Evolutionary conservation across 1,140 invertebrate species (phyloP).

Genomic region (Archegozetes longisetosus): DNA sequence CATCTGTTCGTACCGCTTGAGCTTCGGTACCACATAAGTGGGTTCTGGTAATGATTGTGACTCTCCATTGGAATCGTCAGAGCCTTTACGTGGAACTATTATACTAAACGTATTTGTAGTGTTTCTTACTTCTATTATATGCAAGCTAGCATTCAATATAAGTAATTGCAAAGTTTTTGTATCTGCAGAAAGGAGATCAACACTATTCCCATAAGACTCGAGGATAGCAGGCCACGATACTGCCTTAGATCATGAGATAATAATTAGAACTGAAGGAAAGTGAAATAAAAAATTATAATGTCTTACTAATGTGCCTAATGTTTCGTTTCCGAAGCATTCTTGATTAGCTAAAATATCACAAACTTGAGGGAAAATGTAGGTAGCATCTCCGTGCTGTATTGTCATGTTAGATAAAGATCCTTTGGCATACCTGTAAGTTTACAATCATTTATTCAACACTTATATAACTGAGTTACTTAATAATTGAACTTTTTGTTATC

Average conservation of each 20-base stretch:
- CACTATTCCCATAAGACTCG: conserved; percentile 24
- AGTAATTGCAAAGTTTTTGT: conserved; percentile 24
- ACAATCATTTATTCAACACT: neutral
- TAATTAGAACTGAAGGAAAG: neutral
- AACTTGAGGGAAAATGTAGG: conserved; percentile 23
- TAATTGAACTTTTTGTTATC: neutral
- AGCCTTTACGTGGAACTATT: conserved; percentile 21
- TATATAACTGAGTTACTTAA: neutral
- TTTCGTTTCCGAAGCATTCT: conserved; percentile 23
- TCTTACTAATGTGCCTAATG: conserved; percentile 22
- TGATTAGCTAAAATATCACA: conserved; percentile 22
- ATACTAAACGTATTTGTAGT: conserved; percentile 22
- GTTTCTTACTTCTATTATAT: conserved; percentile 21
- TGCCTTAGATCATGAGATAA: conserved; percentile 16
- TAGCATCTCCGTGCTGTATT: conserved; percentile 24
- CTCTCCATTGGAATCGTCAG: neutral
- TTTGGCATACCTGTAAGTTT: conserved; percentile 7
- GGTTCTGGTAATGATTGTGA: conserved; percentile 21
- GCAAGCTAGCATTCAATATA: conserved; percentile 21
- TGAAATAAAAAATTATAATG: neutral
- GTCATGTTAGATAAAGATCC: conserved; percentile 18
- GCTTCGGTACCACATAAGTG: conserved; percentile 18
- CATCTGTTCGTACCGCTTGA: conserved; percentile 24
- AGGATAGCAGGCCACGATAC: conserved; percentile 25
- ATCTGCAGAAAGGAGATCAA: conserved; percentile 24